Percentiles rank a stretch among this genome's conserved stretches.
Conservation (phyloP, 2,113 vertebrate genomes). For the Epinephelus moara region DNA sequence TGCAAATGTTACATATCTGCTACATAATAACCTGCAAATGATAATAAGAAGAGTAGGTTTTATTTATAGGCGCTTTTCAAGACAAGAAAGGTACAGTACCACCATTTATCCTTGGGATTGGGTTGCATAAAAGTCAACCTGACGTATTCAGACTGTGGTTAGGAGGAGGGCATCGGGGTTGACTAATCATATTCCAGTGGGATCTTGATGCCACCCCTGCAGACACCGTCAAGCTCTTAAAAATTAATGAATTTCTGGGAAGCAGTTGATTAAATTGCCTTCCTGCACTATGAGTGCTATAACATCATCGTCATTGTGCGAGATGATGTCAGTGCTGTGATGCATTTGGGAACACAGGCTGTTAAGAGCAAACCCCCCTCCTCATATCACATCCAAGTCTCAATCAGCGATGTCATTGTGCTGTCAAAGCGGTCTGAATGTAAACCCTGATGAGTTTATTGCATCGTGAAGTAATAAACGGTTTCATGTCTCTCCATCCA, state of each 20-base stretch:
- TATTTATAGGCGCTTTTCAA: no score
- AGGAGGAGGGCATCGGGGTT: neutral
- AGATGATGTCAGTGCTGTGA: constrained; percentile 28
- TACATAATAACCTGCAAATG: no score
- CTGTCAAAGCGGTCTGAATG: neutral
- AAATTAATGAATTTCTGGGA: constrained; percentile 36
- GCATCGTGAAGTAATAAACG: neutral
- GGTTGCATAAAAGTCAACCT: neutral
- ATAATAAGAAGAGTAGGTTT: no score
- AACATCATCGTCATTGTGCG: constrained; percentile 9
- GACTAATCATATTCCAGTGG: constrained; percentile 23
- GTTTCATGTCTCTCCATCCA: constrained; percentile 14
- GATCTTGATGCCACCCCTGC: neutral
- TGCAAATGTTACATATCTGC: no score
- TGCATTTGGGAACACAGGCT: constrained; percentile 33
- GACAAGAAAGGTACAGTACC: no score
- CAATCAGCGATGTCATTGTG: neutral
- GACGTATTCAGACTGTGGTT: constrained; percentile 24
- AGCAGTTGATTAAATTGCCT: constrained; percentile 34
- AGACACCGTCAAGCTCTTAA: constrained; percentile 24
- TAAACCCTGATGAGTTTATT: constrained; percentile 6
- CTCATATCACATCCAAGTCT: constrained; percentile 4
- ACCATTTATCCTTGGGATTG: no score
- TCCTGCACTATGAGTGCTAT: constrained; percentile 8
- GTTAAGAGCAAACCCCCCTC: constrained; percentile 16